Base-by-base conservation (phyloP, 2,888 invertebrate species). In the Patella pellucida region DNA sequence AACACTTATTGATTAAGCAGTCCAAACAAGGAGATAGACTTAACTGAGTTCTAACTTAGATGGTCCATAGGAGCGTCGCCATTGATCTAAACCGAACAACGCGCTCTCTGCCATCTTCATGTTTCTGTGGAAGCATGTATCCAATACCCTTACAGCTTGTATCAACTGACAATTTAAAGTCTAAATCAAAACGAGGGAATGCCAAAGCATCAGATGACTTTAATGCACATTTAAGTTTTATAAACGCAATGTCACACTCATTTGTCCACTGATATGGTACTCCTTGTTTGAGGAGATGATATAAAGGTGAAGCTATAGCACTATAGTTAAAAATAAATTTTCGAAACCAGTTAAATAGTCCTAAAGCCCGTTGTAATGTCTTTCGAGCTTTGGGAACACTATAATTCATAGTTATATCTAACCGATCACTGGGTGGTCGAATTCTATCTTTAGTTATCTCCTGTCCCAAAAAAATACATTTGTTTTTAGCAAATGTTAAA, bases 341-440 rank as follows among this genome's bases (percentile, higher is more conserved):
- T 4, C 77, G n/a, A 71, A 77, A 76, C 79, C 79, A 79, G 54
- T 69, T 72, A 50, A 72, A 69, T n/a, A 79, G 14, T n/a, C 81
- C 79, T 50, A 81, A 27, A 16, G 77, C 77, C 52, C 78, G 54
- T 62, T 76, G 52, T 12, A 78, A 56, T 50, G 78, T 77, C 50
- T 77, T 76, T 12, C 67, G 41, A 67, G 23, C 74, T 7, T 41
- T 73, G n/a, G 73, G 75, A 15, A 51, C 56, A n/a, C 68, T 70
- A 72, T 69, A 78, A 23, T 75, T 62, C n/a, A 56, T 52, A 15
- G 72, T 51, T 27, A 74, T 56, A 69, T 69, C 51, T 2, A 75
- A 52, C 41, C 67, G 31, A 50, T 75, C 62, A 51, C 52, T 27
- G 11, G 72, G 75, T n/a, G 77, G 75, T n/a, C 51, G 51, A 62